Base-by-base conservation (phyloP, 2,888 invertebrate genomes). In the Eutolmus rufibarbis region DNA sequence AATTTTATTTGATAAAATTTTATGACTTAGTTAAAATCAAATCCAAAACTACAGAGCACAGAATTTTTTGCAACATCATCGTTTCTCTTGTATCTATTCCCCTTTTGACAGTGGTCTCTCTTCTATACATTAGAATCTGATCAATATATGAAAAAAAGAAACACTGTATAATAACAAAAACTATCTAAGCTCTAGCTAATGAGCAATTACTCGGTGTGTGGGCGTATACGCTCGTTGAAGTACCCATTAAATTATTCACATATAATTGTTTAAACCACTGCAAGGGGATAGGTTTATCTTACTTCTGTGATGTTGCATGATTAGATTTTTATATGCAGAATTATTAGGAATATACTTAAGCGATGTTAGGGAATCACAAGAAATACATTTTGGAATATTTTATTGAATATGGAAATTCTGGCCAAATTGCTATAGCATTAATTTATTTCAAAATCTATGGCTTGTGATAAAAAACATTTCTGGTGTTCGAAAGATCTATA, bases 371-470 rank as follows among this genome's bases (percentile, higher is more conserved):
- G 14, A 37, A 76, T 8, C 28, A 37, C 19, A 76, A 76, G 40
- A 37, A 16, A 76, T 37, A 76, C n/a, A 8, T 78, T 51, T 81
- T 81, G 51, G 19, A 66, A 66, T 84, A 76, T 23, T 84, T 66
- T n/a, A 37, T 34, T 43, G 19, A 43, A 34, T 76, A 23, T 31
- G 74, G 78, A 86, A 79, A 77, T 87, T 87, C 82, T 89, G 89
- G 88, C 89, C 89, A 89, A 85, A 87, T 87, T 23, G 16, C 78
- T 78, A 78, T 78, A 43, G 43, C 40, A 23, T 78, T 78, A 23
- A 40, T 40, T 19, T 78, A 40, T 43, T 23, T 46, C 19, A 40
- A 34, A 40, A 84, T n/a, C 31, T 34, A 57, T 37, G 9, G 19
- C 12, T 37, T 37, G 31, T 81, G 43, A 9, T 46, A 12, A 23